These are phyloP conservation scores for Papilio xuthus DNA, from an alignment of 1,140 invertebrate species.

Conservation along the genomic window DNA sequence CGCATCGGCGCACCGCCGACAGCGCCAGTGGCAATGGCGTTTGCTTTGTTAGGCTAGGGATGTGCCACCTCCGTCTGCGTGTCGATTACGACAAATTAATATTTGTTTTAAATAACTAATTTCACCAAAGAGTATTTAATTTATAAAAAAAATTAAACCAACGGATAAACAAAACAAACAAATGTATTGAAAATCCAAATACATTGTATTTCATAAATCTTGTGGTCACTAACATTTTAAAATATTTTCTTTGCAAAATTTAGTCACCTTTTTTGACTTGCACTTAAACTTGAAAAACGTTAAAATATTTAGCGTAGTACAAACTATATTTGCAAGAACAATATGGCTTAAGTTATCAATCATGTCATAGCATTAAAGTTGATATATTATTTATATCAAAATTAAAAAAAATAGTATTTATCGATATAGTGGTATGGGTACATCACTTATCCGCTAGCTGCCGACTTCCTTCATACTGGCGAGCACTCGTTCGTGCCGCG, in stretches of 20 bases:
- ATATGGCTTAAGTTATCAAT: no score
- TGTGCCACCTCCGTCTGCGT: conserved; percentile 41
- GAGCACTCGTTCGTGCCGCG: conserved; percentile 78
- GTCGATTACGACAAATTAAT: conserved; percentile 39
- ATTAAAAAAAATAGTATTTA: conserved; percentile 34
- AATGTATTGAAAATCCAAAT: neutral
- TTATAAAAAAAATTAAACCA: neutral
- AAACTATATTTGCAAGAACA: no score
- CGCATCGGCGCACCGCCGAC: conserved; percentile 79
- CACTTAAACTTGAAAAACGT: no score
- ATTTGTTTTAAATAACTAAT: conserved; percentile 30
- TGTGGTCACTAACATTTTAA: neutral
- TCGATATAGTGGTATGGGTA: conserved; percentile 12
- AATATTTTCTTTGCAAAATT: neutral
- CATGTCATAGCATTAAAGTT: no score
- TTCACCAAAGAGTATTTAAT: conserved; percentile 20
- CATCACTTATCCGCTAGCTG: conserved; percentile 66
- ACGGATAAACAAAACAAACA: neutral
- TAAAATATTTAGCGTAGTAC: no score
- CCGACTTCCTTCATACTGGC: conserved; percentile 80
- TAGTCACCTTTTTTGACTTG: no score
- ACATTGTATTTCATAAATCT: no score
- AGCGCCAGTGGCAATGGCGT: conserved; percentile 79
- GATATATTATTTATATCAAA: neutral
- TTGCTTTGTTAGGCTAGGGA: conserved; percentile 74